Conservation (phyloP, 92 coral and sea anemone species). For the Bergia puertoricense region DNA sequence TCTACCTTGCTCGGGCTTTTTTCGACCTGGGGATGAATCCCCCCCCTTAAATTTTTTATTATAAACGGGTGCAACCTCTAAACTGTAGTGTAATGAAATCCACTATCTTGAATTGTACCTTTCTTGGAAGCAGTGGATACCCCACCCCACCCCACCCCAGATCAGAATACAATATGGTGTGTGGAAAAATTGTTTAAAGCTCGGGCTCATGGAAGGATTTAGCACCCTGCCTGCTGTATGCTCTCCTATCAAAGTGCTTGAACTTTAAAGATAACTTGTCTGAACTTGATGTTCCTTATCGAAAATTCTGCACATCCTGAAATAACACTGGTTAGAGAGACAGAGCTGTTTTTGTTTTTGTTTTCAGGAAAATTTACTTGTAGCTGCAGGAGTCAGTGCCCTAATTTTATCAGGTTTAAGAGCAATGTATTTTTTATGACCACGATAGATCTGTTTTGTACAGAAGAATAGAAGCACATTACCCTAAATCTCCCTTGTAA, state of each 20-base stretch:
- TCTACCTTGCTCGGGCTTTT: too few species aligned
- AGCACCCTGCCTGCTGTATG: neutral
- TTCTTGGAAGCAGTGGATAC: too few species aligned
- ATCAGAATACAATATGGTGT: too few species aligned
- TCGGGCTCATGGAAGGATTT: too few species aligned
- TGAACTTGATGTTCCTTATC: neutral
- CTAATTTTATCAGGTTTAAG: neutral
- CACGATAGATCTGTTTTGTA: neutral
- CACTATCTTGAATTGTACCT: too few species aligned
- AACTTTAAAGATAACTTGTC: neutral
- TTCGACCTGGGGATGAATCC: too few species aligned
- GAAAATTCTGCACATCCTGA: slow-evolving; percentile 13
- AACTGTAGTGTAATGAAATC: too few species aligned
- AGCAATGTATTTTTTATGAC: neutral
- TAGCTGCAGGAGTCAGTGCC: neutral
- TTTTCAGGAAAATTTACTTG: neutral
- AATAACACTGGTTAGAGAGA: neutral
- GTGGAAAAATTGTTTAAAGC: too few species aligned
- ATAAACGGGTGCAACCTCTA: too few species aligned
- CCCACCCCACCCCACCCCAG: too few species aligned
- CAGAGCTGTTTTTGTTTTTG: neutral
- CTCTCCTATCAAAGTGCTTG: neutral
- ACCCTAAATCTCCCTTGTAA: neutral
- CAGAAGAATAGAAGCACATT: too few species aligned
- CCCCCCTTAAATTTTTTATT: too few species aligned